Percentiles rank a stretch among this genome's conserved stretches.
Conservation (phyloP, 2,797 vertebrate genomes). For the Squalus acanthias region DNA sequence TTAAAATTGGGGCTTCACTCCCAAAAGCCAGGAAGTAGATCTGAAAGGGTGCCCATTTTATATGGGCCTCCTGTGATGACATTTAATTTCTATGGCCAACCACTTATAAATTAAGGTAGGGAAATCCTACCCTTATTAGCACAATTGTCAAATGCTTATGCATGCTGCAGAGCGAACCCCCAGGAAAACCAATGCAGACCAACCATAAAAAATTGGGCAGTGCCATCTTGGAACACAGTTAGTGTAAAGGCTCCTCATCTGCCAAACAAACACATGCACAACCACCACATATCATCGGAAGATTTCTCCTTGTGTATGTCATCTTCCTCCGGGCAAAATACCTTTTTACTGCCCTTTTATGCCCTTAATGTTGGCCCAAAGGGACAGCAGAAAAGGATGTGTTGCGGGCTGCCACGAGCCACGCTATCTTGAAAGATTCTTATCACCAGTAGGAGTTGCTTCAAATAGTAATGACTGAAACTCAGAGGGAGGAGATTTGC, state of each 20-base stretch:
- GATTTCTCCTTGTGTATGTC: not conserved
- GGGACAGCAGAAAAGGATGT: not conserved
- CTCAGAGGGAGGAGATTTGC: not conserved
- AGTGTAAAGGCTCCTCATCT: not conserved
- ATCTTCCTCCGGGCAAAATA: not conserved
- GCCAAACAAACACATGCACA: not conserved
- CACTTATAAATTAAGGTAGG: not conserved
- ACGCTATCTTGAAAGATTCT: no score
- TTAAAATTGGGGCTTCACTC: not conserved
- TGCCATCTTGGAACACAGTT: not conserved
- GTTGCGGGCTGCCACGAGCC: not conserved
- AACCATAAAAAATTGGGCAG: not conserved
- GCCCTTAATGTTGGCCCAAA: not conserved
- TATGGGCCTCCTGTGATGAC: not conserved
- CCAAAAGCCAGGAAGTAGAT: not conserved
- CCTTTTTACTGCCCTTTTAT: not conserved
- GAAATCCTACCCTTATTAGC: not conserved
- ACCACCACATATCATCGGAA: not conserved
- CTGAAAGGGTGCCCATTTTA: not conserved
- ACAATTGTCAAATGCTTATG: not conserved
- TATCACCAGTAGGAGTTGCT: no score
- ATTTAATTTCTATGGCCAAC: not conserved
- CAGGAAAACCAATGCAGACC: not conserved
- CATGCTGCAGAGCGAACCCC: not conserved
- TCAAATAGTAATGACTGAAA: not conserved